Evolutionary conservation across 2,113 vertebrate species (phyloP).

Genomic region (Todiramphus saurophagus): DNA sequence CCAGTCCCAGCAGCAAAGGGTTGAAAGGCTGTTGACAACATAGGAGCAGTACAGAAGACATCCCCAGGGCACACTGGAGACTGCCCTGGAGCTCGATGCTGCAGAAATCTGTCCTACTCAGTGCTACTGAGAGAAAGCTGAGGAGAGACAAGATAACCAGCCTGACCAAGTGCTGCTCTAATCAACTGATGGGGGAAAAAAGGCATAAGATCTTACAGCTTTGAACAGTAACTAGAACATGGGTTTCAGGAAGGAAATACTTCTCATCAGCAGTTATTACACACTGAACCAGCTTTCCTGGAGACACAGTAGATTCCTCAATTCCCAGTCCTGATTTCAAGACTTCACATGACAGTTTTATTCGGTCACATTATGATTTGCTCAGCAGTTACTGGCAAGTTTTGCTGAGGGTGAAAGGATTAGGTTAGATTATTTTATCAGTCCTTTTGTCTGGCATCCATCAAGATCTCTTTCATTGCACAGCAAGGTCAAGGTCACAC

Average conservation of each 20-base stretch:
- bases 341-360: neutral
- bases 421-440: conserved; percentile 9
- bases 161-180: neutral
- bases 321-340: neutral
- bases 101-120: neutral
- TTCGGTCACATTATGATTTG: conserved; percentile 6
- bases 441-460: neutral
- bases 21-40: neutral
- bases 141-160: neutral
- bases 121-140: neutral
- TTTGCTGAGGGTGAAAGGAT: neutral
- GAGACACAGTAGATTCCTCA: neutral
- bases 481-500: neutral
- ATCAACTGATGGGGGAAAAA: neutral
- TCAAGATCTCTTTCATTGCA: neutral
- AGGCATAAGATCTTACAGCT: neutral
- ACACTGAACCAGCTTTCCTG: neutral
- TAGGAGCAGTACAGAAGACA: neutral
- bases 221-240: neutral
- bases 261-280: neutral
- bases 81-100: neutral
- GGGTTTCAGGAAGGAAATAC: neutral
- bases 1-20: neutral
- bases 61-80: neutral
- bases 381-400: conserved; percentile 10